These are phyloP conservation scores for Apomyelois bistriatella DNA, from an alignment of 2,888 invertebrate genomes.

Conservation along the genomic window DNA sequence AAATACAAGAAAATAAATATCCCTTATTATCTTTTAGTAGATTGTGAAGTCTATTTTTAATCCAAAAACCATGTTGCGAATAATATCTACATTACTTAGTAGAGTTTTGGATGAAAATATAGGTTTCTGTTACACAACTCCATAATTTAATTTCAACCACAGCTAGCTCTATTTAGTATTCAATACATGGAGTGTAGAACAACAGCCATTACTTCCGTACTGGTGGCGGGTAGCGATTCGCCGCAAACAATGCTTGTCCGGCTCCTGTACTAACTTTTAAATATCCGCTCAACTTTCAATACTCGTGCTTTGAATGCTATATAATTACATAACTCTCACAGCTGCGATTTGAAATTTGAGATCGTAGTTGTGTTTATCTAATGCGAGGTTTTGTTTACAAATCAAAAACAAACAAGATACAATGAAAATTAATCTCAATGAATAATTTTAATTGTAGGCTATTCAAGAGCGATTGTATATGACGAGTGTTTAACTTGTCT, in stretches of 20 bases:
- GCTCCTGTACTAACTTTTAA: conserved; percentile 2
- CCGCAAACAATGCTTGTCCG: neutral
- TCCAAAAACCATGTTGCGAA: too few species aligned
- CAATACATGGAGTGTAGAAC: neutral
- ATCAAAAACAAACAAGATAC: too few species aligned
- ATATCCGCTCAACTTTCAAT: conserved; percentile 6
- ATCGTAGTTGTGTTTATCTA: neutral
- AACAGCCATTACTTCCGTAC: neutral
- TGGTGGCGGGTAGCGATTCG: neutral
- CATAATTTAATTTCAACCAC: neutral
- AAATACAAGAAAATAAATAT: too few species aligned
- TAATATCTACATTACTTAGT: too few species aligned
- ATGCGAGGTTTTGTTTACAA: too few species aligned
- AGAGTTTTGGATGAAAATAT: neutral
- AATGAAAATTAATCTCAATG: too few species aligned
- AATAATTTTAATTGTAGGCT: too few species aligned
- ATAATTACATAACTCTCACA: neutral
- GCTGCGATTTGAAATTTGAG: neutral
- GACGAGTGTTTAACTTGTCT: too few species aligned
- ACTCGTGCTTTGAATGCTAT: conserved; percentile 4
- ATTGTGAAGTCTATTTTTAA: too few species aligned
- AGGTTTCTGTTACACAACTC: neutral
- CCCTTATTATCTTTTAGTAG: too few species aligned
- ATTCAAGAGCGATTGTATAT: too few species aligned
- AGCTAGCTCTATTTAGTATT: neutral